phyloP scores from a whole-genome alignment of 2,113 vertebrate species.

The Piaya cayana region DNA sequence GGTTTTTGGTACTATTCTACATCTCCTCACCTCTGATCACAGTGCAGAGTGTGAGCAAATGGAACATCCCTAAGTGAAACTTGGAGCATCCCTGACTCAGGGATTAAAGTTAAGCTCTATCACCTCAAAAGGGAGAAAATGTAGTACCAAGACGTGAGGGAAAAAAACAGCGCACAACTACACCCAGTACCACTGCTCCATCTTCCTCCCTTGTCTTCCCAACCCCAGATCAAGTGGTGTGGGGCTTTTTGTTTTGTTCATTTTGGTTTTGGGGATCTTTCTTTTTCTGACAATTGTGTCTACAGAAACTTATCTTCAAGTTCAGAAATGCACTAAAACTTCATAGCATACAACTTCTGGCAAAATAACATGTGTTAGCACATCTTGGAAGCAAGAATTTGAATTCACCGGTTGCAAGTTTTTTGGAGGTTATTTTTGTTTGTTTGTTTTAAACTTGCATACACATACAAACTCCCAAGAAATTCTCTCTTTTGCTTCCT shows the following conservation, averaged over 20 bases:
- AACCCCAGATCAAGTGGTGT: background rate
- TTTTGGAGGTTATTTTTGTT: background rate
- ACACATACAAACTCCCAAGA: background rate
- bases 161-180: background rate
- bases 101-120: background rate
- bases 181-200: background rate
- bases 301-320: background rate
- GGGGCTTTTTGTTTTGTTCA: too few species aligned
- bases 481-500: background rate
- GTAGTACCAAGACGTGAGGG: background rate
- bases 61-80: background rate
- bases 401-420: background rate
- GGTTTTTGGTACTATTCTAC: background rate
- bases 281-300: background rate
- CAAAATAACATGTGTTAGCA: background rate
- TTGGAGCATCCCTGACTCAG: background rate
- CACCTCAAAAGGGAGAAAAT: background rate
- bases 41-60: background rate
- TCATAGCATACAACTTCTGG: background rate
- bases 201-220: accelerated
- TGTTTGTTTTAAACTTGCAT: background rate
- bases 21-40: background rate
- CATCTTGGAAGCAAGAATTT: background rate
- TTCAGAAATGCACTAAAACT: background rate
- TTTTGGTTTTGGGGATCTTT: too few species aligned